Percentiles rank a stretch among this genome's conserved stretches.
phyloP scores from a whole-genome alignment of 2,113 vertebrate genomes.

The Engystomops pustulosus region DNA sequence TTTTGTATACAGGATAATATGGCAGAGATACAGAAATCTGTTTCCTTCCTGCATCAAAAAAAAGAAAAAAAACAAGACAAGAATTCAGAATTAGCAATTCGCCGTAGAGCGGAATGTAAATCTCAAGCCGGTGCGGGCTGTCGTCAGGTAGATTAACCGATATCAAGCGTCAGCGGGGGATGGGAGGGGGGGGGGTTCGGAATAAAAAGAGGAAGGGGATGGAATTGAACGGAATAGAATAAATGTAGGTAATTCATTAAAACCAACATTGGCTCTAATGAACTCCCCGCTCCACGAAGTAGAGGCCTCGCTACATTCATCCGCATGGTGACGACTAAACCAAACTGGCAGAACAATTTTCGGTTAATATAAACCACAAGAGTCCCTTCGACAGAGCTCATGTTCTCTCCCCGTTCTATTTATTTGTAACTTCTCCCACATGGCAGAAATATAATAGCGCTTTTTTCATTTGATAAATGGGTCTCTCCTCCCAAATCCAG shows the following conservation, averaged over 20 bases:
- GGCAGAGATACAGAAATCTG: slow-evolving; percentile 32
- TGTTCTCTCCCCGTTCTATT: slow-evolving; percentile 49
- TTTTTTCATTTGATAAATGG: slow-evolving; percentile 33
- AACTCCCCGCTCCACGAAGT: slow-evolving; percentile 42
- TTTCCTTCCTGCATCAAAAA: not conserved
- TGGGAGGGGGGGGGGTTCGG: not conserved
- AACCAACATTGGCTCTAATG: slow-evolving; percentile 54
- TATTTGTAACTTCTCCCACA: slow-evolving; percentile 52
- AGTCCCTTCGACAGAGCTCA: slow-evolving; percentile 55
- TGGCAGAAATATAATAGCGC: slow-evolving; percentile 47
- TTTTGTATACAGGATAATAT: slow-evolving; percentile 44
- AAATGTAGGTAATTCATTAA: slow-evolving; percentile 55
- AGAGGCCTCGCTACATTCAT: slow-evolving; percentile 35
- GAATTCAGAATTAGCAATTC: slow-evolving; percentile 43
- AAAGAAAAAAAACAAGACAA: slow-evolving; percentile 6
- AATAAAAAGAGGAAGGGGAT: slow-evolving; percentile 25
- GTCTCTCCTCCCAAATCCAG: slow-evolving; percentile 12
- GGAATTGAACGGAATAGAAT: slow-evolving; percentile 52
- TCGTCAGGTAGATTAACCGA: slow-evolving; percentile 53
- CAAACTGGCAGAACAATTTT: slow-evolving; percentile 55
- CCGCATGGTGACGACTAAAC: slow-evolving; percentile 38
- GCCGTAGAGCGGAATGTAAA: slow-evolving; percentile 26
- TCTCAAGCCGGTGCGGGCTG: slow-evolving; percentile 4
- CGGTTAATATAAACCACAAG: slow-evolving; percentile 56
- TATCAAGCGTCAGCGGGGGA: slow-evolving; percentile 20